Percentiles rank a stretch among this genome's conserved stretches.
These are phyloP conservation scores for Timema podura DNA, from an alignment of 2,888 invertebrate genomes.

Conservation along the genomic window DNA sequence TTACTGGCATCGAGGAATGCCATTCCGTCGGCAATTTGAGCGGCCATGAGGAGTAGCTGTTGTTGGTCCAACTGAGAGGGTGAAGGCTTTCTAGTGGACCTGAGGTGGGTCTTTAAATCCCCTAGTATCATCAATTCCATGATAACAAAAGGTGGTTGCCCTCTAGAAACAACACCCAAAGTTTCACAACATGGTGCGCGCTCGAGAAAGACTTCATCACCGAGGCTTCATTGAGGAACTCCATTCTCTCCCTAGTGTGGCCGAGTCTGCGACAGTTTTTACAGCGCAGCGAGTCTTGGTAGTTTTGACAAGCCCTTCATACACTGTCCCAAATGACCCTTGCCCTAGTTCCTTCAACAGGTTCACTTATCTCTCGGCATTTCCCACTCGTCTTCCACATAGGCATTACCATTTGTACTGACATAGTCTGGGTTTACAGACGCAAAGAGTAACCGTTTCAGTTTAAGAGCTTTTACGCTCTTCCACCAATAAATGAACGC, in stretches of 20 bases:
- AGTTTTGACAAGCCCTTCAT: slow-evolving; percentile 53
- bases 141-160: slow-evolving; percentile 63
- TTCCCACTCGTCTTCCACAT: slow-evolving; percentile 70
- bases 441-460: slow-evolving; percentile 47
- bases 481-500: background rate
- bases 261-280: slow-evolving; percentile 59
- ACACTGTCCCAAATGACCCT: slow-evolving; percentile 73
- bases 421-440: slow-evolving; percentile 60
- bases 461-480: slow-evolving; percentile 32
- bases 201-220: slow-evolving; percentile 65
- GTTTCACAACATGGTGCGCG: slow-evolving; percentile 63
- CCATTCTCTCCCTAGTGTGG: slow-evolving; percentile 55
- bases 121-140: slow-evolving; percentile 78
- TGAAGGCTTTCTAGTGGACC: slow-evolving; percentile 52
- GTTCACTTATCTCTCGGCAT: slow-evolving; percentile 56
- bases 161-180: slow-evolving; percentile 69
- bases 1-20: slow-evolving; percentile 67
- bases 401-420: slow-evolving; percentile 37
- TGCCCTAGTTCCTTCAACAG: slow-evolving; percentile 57
- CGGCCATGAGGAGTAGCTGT: slow-evolving; percentile 50
- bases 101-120: slow-evolving; percentile 63
- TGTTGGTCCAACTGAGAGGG: slow-evolving; percentile 41
- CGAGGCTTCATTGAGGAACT: slow-evolving; percentile 67
- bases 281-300: slow-evolving; percentile 51
- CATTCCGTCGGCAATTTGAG: slow-evolving; percentile 77